Percentiles rank a stretch among this genome's conserved stretches.
Evolutionary conservation across 2,797 vertebrate genomes (phyloP).

Genomic region (Catostomus latipinnis): DNA sequence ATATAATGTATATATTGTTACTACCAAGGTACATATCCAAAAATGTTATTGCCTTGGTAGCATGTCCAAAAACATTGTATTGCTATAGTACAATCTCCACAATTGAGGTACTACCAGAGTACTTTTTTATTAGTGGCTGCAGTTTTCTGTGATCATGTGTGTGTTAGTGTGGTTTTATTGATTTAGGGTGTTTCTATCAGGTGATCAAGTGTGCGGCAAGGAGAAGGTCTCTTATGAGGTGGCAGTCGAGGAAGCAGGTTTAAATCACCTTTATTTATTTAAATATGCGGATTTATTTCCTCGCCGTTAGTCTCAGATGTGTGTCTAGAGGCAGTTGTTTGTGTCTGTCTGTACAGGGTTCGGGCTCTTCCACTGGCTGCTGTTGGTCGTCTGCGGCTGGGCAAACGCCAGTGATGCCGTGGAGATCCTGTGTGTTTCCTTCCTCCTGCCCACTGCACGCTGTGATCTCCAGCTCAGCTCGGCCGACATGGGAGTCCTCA

Average conservation of each 20-base stretch:
- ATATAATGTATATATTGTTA: no score
- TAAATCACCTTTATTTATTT: not conserved
- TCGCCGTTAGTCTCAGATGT: not conserved
- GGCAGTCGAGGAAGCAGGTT: slow-evolving; percentile 77
- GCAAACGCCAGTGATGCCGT: slow-evolving; percentile 82
- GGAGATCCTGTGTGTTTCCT: slow-evolving; percentile 82
- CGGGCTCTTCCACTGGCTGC: slow-evolving; percentile 77
- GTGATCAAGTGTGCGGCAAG: not conserved
- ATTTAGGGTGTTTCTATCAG: slow-evolving; percentile 8
- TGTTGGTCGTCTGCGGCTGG: slow-evolving; percentile 79
- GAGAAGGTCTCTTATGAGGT: slow-evolving; percentile 73
- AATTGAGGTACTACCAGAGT: no score
- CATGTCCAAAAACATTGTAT: no score
- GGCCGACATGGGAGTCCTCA: slow-evolving; percentile 80
- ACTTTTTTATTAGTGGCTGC: no score
- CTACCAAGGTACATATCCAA: no score
- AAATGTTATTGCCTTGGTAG: no score
- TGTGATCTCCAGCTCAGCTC: slow-evolving; percentile 77
- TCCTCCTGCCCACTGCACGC: slow-evolving; percentile 76
- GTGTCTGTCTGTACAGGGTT: slow-evolving; percentile 70
- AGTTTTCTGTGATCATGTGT: not conserved
- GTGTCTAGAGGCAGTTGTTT: not conserved
- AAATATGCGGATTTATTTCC: not conserved
- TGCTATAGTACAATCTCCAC: no score
- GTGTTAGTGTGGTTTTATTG: not conserved